Percentiles rank a stretch among this genome's conserved stretches.
Conservation (phyloP, 1,140 invertebrate species). For the Macrotrachela quadricornifera region DNA sequence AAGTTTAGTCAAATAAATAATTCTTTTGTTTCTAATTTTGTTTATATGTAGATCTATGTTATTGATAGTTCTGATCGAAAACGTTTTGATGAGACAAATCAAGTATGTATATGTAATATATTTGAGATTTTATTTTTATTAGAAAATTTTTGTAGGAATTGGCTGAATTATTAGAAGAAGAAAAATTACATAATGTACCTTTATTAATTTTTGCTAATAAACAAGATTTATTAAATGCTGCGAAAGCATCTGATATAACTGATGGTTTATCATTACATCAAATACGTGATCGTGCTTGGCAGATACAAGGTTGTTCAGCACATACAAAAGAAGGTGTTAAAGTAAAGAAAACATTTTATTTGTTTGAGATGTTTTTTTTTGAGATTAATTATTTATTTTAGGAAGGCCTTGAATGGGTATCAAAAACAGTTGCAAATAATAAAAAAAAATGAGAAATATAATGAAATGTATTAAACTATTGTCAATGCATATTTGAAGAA, state of each 20-base stretch:
- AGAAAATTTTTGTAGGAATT: constrained; percentile 41
- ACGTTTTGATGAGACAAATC: constrained; percentile 73
- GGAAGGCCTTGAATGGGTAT: no score
- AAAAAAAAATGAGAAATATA: no score
- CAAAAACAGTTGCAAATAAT: no score
- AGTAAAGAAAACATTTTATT: constrained; percentile 20
- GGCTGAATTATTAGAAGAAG: constrained; percentile 69
- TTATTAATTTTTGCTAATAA: constrained; percentile 91
- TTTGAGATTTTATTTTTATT: neutral
- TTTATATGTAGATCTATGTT: constrained; percentile 53
- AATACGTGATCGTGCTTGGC: constrained; percentile 81
- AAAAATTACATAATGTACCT: constrained; percentile 55
- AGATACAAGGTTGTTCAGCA: constrained; percentile 89
- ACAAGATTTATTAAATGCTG: constrained; percentile 71
- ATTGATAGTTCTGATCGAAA: constrained; percentile 85
- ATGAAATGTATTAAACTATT: no score
- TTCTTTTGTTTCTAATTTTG: neutral
- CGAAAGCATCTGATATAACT: constrained; percentile 68
- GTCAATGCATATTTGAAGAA: no score
- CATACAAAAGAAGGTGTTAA: constrained; percentile 71
- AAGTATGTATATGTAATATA: constrained; percentile 32
- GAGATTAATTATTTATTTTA: no score
- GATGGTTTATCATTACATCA: constrained; percentile 60
- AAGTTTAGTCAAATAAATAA: constrained; percentile 32
- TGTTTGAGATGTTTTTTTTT: no score